phyloP scores from a whole-genome alignment of 2,113 vertebrate species.

The Pelecanoides urinatrix region DNA sequence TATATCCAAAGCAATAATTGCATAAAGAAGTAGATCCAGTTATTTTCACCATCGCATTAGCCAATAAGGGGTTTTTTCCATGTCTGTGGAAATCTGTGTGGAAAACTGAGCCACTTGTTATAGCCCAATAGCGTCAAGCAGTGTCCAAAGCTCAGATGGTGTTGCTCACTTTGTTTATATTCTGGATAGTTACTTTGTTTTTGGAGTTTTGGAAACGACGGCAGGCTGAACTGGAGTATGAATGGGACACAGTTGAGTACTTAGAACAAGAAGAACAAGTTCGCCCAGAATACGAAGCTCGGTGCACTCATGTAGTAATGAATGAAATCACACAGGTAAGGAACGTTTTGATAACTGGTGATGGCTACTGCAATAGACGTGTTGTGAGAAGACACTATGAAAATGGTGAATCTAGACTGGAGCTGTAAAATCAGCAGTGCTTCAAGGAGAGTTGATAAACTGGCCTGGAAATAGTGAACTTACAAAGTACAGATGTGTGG shows the following conservation, averaged over 20 bases:
- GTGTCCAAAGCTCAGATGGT: neutral
- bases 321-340: slow-evolving; percentile 84
- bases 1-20: neutral
- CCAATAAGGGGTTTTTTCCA: neutral
- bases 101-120: neutral
- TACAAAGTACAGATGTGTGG: neutral
- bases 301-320: slow-evolving; percentile 78
- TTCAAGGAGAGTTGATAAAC: neutral
- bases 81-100: neutral
- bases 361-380: neutral
- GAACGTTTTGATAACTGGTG: neutral
- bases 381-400: neutral
- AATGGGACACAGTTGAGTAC: slow-evolving; percentile 92
- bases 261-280: slow-evolving; percentile 88
- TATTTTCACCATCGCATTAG: neutral
- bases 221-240: slow-evolving; percentile 89
- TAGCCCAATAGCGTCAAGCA: neutral
- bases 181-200: slow-evolving; percentile 84
- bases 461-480: neutral
- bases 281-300: slow-evolving; percentile 90
- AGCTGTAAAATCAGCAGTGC: neutral
- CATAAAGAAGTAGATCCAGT: neutral
- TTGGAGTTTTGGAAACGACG: slow-evolving; percentile 95
- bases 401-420: neutral
- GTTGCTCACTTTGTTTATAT: neutral